phyloP scores from a whole-genome alignment of 2,888 invertebrate genomes.

The Ametastegia equiseti region DNA sequence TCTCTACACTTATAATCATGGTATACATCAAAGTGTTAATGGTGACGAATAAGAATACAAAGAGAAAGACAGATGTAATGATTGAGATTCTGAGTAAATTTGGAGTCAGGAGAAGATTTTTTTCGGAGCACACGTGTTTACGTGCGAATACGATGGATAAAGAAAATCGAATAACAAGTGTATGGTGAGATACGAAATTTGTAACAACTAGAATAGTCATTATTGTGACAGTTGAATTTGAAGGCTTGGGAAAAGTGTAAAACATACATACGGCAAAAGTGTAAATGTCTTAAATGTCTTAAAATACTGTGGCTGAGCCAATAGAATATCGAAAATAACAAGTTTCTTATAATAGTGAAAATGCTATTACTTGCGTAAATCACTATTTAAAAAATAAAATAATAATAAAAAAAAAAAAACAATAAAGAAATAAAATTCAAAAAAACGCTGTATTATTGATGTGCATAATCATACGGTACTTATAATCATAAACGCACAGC shows the following conservation, averaged over 20 bases:
- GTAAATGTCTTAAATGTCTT: neutral
- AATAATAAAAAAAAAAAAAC: neutral
- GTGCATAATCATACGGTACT: constrained; percentile 5
- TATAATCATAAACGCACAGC: constrained; percentile 34
- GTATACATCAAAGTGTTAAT: neutral
- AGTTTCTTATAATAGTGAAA: neutral
- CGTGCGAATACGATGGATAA: neutral
- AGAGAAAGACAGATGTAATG: neutral
- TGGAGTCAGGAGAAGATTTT: neutral
- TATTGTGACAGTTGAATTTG: neutral
- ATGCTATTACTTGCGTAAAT: neutral
- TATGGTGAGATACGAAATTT: neutral
- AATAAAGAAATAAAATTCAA: no score
- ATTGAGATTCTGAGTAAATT: neutral
- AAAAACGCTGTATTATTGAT: neutral
- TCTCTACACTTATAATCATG: neutral
- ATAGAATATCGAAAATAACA: constrained; percentile 5
- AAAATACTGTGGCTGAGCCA: constrained; percentile 3
- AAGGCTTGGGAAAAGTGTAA: neutral
- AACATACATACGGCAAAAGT: neutral
- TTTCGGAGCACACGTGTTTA: neutral
- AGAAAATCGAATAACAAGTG: neutral
- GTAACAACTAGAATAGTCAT: neutral
- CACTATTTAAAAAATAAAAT: neutral
- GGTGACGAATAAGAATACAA: neutral